Conservation (phyloP, 2,113 vertebrate species). For the cat (Felis catus) region DNA sequence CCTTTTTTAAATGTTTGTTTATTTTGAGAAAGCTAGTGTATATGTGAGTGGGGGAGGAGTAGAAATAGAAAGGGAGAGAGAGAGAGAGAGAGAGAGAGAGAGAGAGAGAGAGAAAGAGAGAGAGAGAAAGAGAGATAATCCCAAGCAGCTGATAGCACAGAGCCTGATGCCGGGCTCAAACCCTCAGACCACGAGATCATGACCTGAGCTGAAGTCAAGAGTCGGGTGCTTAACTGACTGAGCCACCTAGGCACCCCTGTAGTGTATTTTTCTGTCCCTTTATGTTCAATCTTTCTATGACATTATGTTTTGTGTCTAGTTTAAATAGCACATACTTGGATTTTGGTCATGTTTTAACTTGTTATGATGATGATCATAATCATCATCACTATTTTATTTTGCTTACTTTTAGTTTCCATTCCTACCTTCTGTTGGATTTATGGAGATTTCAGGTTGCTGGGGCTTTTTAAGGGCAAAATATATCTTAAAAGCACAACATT, state of each 20-base stretch:
- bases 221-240: background rate
- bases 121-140: background rate
- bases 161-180: background rate
- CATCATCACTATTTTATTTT: background rate
- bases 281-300: background rate
- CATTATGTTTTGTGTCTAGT: background rate
- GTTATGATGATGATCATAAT: background rate
- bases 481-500: conserved; percentile 69
- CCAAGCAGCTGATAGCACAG: background rate
- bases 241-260: background rate
- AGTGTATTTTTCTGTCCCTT: background rate
- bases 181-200: background rate
- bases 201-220: background rate
- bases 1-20: too few species aligned
- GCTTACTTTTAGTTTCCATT: background rate
- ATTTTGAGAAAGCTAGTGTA: too few species aligned
- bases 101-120: background rate
- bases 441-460: background rate
- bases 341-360: conserved; percentile 14
- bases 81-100: background rate
- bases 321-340: background rate
- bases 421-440: background rate
- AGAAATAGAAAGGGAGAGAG: background rate
- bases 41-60: too few species aligned
- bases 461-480: conserved; percentile 68